Percentiles rank a stretch among this genome's conserved stretches.
Conservation (phyloP, 2,113 vertebrate genomes). For the Entomyzon cyanotis region DNA sequence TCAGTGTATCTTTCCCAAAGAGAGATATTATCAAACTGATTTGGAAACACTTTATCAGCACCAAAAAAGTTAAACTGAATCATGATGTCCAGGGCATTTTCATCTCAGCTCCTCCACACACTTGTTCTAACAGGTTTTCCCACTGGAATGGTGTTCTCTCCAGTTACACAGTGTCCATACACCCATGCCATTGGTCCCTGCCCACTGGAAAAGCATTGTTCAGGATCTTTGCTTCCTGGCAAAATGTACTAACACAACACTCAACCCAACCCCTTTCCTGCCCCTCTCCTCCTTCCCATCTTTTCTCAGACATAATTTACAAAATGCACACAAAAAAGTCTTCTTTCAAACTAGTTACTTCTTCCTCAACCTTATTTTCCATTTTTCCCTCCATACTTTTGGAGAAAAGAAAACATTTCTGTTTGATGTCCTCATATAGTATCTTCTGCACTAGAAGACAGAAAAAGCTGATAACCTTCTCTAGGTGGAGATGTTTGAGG, state of each 20-base stretch:
- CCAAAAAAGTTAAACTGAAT: background rate
- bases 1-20: slow-evolving; percentile 25
- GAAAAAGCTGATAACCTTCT: background rate
- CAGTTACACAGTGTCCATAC: rapidly evolving
- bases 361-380: slow-evolving; percentile 43
- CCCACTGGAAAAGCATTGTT: background rate
- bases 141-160: background rate
- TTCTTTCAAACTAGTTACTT: slow-evolving; percentile 19
- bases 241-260: background rate
- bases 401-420: background rate
- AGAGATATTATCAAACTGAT: slow-evolving; percentile 20
- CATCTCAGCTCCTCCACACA: background rate
- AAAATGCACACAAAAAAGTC: background rate
- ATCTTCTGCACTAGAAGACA: background rate
- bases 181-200: background rate
- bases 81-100: background rate
- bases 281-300: background rate
- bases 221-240: background rate
- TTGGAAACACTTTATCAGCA: background rate
- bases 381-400: background rate
- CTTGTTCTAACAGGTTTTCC: background rate
- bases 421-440: background rate
- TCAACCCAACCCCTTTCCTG: background rate
- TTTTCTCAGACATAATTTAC: background rate
- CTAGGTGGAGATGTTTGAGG: background rate